These are phyloP conservation scores for Fissipunctia ypsillon DNA, from an alignment of 2,888 invertebrate species.

Conservation along the genomic window DNA sequence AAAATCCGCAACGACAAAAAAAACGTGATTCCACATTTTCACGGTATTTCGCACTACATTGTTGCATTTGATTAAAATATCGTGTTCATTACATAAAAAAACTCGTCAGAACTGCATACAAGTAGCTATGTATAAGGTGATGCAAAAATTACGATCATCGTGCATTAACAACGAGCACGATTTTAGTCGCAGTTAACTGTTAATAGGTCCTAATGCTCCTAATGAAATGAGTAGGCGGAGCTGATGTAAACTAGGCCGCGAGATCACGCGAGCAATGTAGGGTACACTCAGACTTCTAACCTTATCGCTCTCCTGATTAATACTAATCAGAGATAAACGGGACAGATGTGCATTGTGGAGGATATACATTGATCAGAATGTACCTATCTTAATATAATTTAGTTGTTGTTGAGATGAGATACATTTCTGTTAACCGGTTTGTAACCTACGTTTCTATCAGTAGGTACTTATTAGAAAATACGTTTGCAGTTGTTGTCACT, in stretches of 20 bases:
- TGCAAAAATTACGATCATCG: constrained; percentile 35
- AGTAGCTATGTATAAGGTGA: constrained; percentile 15
- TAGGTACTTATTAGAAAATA: too few relatives aligned
- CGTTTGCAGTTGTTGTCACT: neutral
- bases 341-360: constrained; percentile 18
- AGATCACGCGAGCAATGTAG: constrained; percentile 53
- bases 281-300: constrained; percentile 36
- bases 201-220: constrained; percentile 49
- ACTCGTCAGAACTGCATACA: constrained; percentile 29
- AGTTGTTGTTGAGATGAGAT: neutral
- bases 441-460: neutral
- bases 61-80: constrained; percentile 27
- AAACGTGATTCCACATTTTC: neutral
- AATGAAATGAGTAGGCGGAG: constrained; percentile 50
- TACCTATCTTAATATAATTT: constrained; percentile 11
- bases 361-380: constrained; percentile 21
- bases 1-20: constrained; percentile 1
- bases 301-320: constrained; percentile 28
- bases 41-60: constrained; percentile 11
- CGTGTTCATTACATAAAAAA: constrained; percentile 37
- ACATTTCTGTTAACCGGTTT: neutral
- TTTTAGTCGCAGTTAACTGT: constrained; percentile 25
- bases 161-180: constrained; percentile 26
- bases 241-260: constrained; percentile 57
- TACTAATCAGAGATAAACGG: constrained; percentile 29